These are phyloP conservation scores for Stichopus chloronotus DNA, from an alignment of 35 echinoderm and acorn worm species.

Conservation along the genomic window DNA sequence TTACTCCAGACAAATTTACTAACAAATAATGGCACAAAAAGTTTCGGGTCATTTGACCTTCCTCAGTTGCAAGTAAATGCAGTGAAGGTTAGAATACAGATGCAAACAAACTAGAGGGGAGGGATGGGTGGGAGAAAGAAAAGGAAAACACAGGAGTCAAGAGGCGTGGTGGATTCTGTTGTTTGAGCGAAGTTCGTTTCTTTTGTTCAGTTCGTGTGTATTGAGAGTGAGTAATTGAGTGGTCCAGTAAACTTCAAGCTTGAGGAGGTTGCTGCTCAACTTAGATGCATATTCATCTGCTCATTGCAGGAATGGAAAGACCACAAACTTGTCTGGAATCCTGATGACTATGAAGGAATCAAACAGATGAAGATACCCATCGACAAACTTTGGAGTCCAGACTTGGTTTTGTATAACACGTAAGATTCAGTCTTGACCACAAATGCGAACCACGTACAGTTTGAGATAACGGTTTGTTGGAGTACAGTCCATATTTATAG, in stretches of 20 bases:
- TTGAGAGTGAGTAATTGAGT: background rate
- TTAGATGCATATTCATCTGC: background rate
- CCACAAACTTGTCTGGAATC: slow-evolving; percentile 78
- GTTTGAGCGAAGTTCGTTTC: background rate
- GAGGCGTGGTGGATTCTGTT: too few species aligned
- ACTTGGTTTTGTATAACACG: slow-evolving; percentile 94
- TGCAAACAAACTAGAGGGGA: too few species aligned
- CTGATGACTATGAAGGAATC: slow-evolving; percentile 77
- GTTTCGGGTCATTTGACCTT: too few species aligned
- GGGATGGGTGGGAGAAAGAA: too few species aligned
- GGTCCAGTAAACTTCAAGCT: background rate
- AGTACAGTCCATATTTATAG: too few species aligned
- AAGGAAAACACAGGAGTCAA: too few species aligned
- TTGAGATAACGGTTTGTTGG: too few species aligned
- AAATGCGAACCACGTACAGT: too few species aligned
- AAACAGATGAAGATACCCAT: slow-evolving; percentile 73
- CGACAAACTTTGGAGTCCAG: slow-evolving; percentile 82
- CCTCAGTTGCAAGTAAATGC: too few species aligned
- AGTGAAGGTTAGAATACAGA: too few species aligned
- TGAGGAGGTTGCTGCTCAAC: background rate
- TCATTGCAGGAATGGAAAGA: slow-evolving; percentile 75
- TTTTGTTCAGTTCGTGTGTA: background rate
- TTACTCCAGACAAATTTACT: too few species aligned
- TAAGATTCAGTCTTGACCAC: slow-evolving; percentile 44
- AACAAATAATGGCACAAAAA: too few species aligned